These are phyloP conservation scores for Malaclemys terrapin DNA, from an alignment of 2,113 vertebrate genomes.

Conservation along the genomic window DNA sequence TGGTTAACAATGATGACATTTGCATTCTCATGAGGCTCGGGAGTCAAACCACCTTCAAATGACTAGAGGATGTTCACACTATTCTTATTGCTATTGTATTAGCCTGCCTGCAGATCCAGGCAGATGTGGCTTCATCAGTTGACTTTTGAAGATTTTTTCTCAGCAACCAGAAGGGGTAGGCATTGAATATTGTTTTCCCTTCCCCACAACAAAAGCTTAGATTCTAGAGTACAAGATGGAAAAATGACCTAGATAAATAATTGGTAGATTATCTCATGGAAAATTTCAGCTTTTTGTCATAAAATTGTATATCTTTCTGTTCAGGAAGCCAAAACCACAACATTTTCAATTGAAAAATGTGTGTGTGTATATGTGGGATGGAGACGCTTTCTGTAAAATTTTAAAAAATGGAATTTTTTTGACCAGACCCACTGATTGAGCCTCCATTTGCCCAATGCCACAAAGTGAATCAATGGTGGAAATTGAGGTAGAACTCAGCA, in stretches of 20 bases:
- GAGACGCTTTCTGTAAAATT: neutral
- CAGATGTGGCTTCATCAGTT: neutral
- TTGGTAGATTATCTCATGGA: neutral
- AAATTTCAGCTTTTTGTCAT: neutral
- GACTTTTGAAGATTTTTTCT: fast-evolving
- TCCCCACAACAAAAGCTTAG: neutral
- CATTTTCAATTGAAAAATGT: neutral
- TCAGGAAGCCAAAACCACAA: neutral
- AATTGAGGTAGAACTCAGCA: neutral
- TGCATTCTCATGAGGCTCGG: neutral
- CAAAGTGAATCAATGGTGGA: neutral
- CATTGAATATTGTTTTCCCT: neutral
- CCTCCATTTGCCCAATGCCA: neutral
- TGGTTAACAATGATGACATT: neutral
- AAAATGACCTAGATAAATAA: neutral
- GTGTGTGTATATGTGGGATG: fast-evolving
- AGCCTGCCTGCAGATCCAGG: neutral
- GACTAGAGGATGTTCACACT: neutral
- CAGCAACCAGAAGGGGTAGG: neutral
- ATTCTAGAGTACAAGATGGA: neutral
- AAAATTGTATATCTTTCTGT: neutral
- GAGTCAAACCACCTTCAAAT: neutral
- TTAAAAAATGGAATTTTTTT: neutral
- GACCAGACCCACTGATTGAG: neutral
- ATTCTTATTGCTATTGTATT: neutral